Percentiles rank a stretch among this genome's conserved stretches.
Conservation (phyloP, 1,140 invertebrate genomes). For the Drosophila bocki region DNA sequence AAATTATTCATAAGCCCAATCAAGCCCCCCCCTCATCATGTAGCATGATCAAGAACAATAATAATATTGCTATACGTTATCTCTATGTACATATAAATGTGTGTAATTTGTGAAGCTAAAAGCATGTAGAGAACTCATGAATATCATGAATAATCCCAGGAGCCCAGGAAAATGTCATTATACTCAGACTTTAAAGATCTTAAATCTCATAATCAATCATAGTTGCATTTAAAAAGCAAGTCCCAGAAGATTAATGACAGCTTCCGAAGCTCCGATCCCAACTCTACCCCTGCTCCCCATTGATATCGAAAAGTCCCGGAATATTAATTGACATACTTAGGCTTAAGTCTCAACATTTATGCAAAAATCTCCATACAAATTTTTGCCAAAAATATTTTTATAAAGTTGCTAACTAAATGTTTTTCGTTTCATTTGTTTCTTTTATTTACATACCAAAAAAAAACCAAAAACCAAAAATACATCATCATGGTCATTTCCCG, state of each 20-base stretch:
- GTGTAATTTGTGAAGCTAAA: slow-evolving; percentile 45
- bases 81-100: slow-evolving; percentile 40
- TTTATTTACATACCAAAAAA: slow-evolving; percentile 82
- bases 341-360: slow-evolving; percentile 43
- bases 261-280: not conserved
- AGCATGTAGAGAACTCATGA: slow-evolving; percentile 42
- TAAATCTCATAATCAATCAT: not conserved
- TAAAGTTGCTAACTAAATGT: slow-evolving; percentile 85
- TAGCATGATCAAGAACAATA: slow-evolving; percentile 39
- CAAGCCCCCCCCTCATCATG: slow-evolving; percentile 5
- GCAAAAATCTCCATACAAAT: slow-evolving; percentile 48
- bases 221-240: not conserved
- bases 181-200: not conserved
- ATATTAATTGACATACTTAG: slow-evolving; percentile 49
- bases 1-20: slow-evolving; percentile 51
- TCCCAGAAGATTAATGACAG: slow-evolving; percentile 18
- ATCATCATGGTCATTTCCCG: slow-evolving; percentile 85
- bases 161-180: slow-evolving; percentile 34
- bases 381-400: slow-evolving; percentile 61
- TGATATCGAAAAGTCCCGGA: slow-evolving; percentile 5
- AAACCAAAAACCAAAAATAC: slow-evolving; percentile 55
- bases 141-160: slow-evolving; percentile 6
- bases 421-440: slow-evolving; percentile 85
- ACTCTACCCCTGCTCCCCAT: slow-evolving; percentile 2
- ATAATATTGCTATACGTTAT: slow-evolving; percentile 32